Evolutionary conservation across 1,140 invertebrate genomes (phyloP), one percentile per base, ranked within the genome.

Genomic region (Drosophila simulans): DNA sequence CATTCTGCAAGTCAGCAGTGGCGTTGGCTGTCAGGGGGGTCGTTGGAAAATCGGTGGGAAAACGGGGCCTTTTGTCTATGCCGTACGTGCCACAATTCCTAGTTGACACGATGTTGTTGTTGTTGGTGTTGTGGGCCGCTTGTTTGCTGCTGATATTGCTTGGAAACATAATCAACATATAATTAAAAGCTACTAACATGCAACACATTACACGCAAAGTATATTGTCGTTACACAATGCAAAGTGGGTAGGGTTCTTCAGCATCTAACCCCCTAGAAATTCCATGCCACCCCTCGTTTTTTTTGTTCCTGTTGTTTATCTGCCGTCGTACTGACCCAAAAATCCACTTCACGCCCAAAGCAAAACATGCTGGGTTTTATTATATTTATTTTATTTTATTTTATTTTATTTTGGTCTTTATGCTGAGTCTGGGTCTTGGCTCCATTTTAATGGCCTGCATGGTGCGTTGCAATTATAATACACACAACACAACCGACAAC

Each of bases 151-250:
- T 82, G 79, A 73, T 84, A 75, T 77, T 80, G 64, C 64, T 57
- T 51, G 37, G 64, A 82, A 88, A 59, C 83, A 88, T 88, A 88
- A 88, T 88, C 83, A 88, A 86, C 83, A 89, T 89, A 89, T 88
- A 89, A 88, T 88, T 89, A 88, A 88, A 89, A 73, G 83, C 76
- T 56, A 88, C 84, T 89, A 88, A 89, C 83, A 88, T 88, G 83
- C 84, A 88, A 89, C 83, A 88, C 82, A 86, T 76, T 86, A 86
- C 84, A 88, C 84, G 83, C 79, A 82, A 88, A 83, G 59, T 79
- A 80, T 79, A 60, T 69, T 71, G 58, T 85, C 42, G 59, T 54
- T 82, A 82, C 74, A 82, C 71, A 69, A 84, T 64, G 56, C 63
- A 70, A 71, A 66, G 43, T 48, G 46, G 51, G 58, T 31, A 15